phyloP scores from a whole-genome alignment of 2,888 invertebrate genomes.

The Philaethria dido region DNA sequence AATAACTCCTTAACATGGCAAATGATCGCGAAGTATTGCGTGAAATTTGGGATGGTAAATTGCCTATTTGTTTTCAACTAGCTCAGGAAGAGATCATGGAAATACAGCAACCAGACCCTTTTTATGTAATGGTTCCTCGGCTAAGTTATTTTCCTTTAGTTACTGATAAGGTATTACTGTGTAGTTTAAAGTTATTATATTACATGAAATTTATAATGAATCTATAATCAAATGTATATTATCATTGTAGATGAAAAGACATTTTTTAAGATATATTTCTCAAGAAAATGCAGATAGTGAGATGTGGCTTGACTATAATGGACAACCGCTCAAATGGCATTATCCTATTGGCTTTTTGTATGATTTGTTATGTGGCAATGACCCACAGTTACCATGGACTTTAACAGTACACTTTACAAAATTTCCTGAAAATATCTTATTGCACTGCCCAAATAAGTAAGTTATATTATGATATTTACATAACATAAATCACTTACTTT shows the following conservation, averaged over 20 bases:
- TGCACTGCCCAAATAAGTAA: constrained; percentile 93
- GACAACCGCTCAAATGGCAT: constrained; percentile 95
- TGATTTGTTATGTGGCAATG: constrained; percentile 88
- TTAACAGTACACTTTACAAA: constrained; percentile 97
- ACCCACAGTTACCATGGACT: constrained; percentile 94
- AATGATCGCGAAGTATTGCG: constrained; percentile 97
- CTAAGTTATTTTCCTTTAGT: constrained; percentile 97
- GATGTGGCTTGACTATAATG: constrained; percentile 97
- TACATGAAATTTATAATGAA: too few relatives aligned
- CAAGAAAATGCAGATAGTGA: constrained; percentile 92
- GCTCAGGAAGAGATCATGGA: constrained; percentile 94
- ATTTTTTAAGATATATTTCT: constrained; percentile 92
- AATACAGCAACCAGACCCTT: constrained; percentile 95
- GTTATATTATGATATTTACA: not conserved
- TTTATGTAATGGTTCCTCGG: constrained; percentile 96
- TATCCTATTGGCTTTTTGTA: constrained; percentile 95
- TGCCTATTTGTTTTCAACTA: constrained; percentile 96
- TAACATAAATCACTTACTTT: not conserved
- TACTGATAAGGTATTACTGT: constrained; percentile 92
- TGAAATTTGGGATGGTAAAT: constrained; percentile 97
- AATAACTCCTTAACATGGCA: constrained; percentile 86
- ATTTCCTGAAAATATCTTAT: constrained; percentile 95
- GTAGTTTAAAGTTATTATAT: too few relatives aligned
- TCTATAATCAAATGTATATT: constrained; percentile 5
- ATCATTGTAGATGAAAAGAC: constrained; percentile 89